A percentile compares a stretch with the other conserved stretches of the same genome.
These are phyloP conservation scores for Scaptomyza montana DNA, from an alignment of 1,140 invertebrate species.

Conservation along the genomic window DNA sequence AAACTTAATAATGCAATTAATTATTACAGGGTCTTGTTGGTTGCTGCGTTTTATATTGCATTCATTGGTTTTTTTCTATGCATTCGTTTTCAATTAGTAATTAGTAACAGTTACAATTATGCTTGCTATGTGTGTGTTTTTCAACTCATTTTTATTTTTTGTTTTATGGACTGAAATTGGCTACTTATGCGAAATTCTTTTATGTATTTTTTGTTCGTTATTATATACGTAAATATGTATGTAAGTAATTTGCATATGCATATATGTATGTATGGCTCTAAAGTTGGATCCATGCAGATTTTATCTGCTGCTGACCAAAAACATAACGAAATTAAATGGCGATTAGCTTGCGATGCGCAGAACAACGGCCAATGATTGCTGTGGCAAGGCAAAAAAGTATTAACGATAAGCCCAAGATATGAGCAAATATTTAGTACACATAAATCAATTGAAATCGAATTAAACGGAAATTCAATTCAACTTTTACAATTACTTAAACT, in stretches of 20 bases:
- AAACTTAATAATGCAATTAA: slow-evolving; percentile 78
- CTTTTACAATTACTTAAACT: slow-evolving; percentile 37
- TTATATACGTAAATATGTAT: slow-evolving; percentile 21
- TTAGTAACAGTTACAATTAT: slow-evolving; percentile 74
- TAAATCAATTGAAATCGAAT: slow-evolving; percentile 5
- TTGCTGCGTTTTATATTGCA: slow-evolving; percentile 4
- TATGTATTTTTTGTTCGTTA: slow-evolving; percentile 9
- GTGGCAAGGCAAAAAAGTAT: slow-evolving; percentile 22
- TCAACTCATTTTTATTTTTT: slow-evolving; percentile 39
- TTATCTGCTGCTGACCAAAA: slow-evolving; percentile 21
- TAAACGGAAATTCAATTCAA: slow-evolving; percentile 12
- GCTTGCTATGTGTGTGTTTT: slow-evolving; percentile 39
- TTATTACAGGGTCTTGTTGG: slow-evolving; percentile 47
- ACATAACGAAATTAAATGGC: slow-evolving; percentile 18
- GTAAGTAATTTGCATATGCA: slow-evolving; percentile 17
- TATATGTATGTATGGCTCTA: neutral
- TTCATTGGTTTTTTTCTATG: slow-evolving; percentile 13
- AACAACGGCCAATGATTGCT: slow-evolving; percentile 16
- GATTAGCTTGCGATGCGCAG: slow-evolving; percentile 12
- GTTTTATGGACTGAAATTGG: slow-evolving; percentile 57
- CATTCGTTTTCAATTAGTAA: slow-evolving; percentile 66
- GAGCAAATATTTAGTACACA: neutral
- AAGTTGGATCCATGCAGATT: slow-evolving; percentile 36
- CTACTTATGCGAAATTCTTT: slow-evolving; percentile 61
- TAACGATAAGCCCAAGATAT: neutral